Conservation (phyloP, 2,113 vertebrate species). For the Scartelaos histophorus region DNA sequence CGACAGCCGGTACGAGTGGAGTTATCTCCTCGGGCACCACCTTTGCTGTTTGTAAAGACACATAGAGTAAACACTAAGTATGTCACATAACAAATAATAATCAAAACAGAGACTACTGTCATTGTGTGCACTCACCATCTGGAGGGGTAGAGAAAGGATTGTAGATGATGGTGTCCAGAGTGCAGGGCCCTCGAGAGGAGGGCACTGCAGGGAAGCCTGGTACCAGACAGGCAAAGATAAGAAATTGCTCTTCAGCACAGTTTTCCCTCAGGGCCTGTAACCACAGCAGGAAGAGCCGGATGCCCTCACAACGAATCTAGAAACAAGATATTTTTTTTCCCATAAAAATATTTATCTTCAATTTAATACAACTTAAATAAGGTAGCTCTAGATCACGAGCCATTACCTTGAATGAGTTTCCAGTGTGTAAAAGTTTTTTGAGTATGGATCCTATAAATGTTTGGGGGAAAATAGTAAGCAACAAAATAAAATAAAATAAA, state of each 20-base stretch:
- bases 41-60: conserved; percentile 80
- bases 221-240: conserved; percentile 94
- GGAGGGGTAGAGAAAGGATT: conserved; percentile 78
- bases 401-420: conserved; percentile 95
- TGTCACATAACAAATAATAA: not conserved
- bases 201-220: conserved; percentile 91
- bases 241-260: conserved; percentile 92
- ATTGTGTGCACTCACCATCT: conserved; percentile 82
- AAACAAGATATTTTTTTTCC: not conserved
- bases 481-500: not conserved
- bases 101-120: not conserved
- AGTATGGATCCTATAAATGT: conserved; percentile 86
- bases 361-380: not conserved
- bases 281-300: conserved; percentile 96
- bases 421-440: conserved; percentile 99
- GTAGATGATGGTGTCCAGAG: conserved; percentile 92
- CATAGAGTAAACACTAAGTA: not conserved
- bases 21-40: conserved; percentile 94
- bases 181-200: conserved; percentile 89
- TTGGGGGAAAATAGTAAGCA: not conserved
- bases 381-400: not conserved
- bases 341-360: not conserved
- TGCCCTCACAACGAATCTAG: conserved; percentile 96
- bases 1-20: conserved; percentile 86
- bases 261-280: conserved; percentile 94